These are phyloP conservation scores for Platyura marginata DNA, from an alignment of 1,140 invertebrate species.

Conservation along the genomic window DNA sequence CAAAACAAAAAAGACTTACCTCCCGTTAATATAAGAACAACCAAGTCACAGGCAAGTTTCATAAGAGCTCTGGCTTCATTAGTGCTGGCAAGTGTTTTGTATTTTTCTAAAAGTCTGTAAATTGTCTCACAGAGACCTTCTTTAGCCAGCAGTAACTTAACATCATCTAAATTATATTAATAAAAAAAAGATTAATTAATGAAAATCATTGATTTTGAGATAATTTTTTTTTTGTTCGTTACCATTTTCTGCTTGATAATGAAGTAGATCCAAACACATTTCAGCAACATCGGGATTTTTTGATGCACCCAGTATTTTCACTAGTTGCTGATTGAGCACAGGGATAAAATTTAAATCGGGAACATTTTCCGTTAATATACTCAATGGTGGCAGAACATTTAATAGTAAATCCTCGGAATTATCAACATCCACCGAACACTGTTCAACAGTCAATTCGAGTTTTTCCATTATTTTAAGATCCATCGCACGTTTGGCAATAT, in stretches of 20 bases:
- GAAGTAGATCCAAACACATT: conserved; percentile 53
- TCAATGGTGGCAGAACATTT: conserved; percentile 50
- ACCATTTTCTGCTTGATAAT: conserved; percentile 57
- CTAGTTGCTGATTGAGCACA: conserved; percentile 32
- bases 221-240: conserved; percentile 5
- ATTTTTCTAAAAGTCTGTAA: conserved; percentile 51
- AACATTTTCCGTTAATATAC: conserved; percentile 51
- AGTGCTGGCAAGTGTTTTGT: conserved; percentile 35
- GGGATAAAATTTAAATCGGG: conserved; percentile 34
- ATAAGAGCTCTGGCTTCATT: conserved; percentile 52
- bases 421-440: conserved; percentile 23
- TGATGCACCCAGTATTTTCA: conserved; percentile 38
- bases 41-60: conserved; percentile 69
- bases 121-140: conserved; percentile 55
- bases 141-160: conserved; percentile 55
- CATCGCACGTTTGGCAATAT: conserved; percentile 40
- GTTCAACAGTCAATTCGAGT: conserved; percentile 29
- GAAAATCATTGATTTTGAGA: neutral
- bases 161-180: conserved; percentile 50
- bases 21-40: conserved; percentile 66
- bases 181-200: conserved; percentile 7
- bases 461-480: conserved; percentile 45
- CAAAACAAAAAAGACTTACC: conserved; percentile 32
- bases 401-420: conserved; percentile 35
- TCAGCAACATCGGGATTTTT: conserved; percentile 47